Percentiles rank a stretch among this genome's conserved stretches.
These are phyloP conservation scores for Drosophila paulistorum DNA, from an alignment of 1,140 invertebrate genomes.

Conservation along the genomic window DNA sequence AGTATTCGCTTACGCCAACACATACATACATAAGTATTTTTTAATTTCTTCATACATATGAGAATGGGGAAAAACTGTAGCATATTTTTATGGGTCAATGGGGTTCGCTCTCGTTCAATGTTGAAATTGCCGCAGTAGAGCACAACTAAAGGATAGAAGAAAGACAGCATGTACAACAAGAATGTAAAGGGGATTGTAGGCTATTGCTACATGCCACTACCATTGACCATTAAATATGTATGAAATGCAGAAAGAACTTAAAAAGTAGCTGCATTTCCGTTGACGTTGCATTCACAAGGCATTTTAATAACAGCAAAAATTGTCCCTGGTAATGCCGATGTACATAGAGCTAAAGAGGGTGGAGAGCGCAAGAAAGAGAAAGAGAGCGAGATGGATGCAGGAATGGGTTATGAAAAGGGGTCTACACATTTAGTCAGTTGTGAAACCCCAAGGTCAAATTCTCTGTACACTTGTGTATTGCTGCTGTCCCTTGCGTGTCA, in stretches of 20 bases:
- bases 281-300: conserved; percentile 45
- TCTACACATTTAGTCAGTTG: conserved; percentile 15
- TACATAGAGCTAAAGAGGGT: too few species aligned
- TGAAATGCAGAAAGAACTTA: conserved; percentile 39
- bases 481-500: conserved; percentile 59
- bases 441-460: conserved; percentile 55
- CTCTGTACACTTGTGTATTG: conserved; percentile 32
- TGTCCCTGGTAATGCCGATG: conserved; percentile 25
- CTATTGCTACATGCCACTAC: conserved; percentile 35
- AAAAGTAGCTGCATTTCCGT: conserved; percentile 67
- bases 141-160: neutral
- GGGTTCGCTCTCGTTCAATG: conserved; percentile 38
- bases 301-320: conserved; percentile 50
- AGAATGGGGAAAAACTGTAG: conserved; percentile 6
- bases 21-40: conserved; percentile 2
- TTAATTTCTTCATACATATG: conserved; percentile 1
- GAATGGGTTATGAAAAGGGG: neutral
- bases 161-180: too few species aligned
- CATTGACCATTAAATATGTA: conserved; percentile 68
- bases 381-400: neutral
- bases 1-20: neutral
- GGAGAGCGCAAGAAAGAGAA: neutral
- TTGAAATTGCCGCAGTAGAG: conserved; percentile 17
- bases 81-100: conserved; percentile 53
- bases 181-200: conserved; percentile 34